Evolutionary conservation across 2,797 vertebrate species (phyloP).

Genomic region (Microctenopoma lineatum): DNA sequence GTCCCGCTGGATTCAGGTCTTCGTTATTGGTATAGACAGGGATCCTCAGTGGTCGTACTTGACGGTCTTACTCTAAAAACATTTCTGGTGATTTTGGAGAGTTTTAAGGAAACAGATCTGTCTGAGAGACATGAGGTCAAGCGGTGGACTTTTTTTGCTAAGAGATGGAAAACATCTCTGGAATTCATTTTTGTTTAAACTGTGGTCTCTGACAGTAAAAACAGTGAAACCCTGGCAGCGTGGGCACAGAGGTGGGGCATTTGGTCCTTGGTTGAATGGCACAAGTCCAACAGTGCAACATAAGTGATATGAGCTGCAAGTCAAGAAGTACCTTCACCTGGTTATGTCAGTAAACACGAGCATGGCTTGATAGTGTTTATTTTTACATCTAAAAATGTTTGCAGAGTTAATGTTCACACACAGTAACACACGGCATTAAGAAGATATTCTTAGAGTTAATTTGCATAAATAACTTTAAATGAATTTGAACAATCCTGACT

Average conservation of each 20-base stretch:
- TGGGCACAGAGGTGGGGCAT: slow-evolving; percentile 29
- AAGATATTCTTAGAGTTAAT: slow-evolving; percentile 6
- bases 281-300: slow-evolving; percentile 20
- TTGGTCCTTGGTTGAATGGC: slow-evolving; percentile 22
- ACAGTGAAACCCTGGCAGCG: slow-evolving; percentile 1
- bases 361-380: not conserved
- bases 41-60: not conserved
- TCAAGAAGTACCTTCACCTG: slow-evolving; percentile 11
- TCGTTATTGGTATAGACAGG: not conserved
- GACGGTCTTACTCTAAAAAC: not conserved
- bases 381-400: slow-evolving; percentile 4
- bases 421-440: not conserved
- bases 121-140: not conserved
- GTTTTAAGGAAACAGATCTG: not conserved
- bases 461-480: slow-evolving; percentile 4
- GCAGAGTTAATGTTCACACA: not conserved
- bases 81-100: not conserved
- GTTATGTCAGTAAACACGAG: slow-evolving; percentile 1
- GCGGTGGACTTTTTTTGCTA: not conserved
- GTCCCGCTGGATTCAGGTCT: slow-evolving; percentile 12
- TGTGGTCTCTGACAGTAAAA: too few species aligned
- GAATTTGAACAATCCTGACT: too few species aligned
- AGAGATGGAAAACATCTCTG: not conserved
- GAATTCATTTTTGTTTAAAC: not conserved
- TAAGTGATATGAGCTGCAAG: not conserved